Base-by-base conservation (phyloP, 1,140 invertebrate genomes). In the Aphelinus atriplicis region DNA sequence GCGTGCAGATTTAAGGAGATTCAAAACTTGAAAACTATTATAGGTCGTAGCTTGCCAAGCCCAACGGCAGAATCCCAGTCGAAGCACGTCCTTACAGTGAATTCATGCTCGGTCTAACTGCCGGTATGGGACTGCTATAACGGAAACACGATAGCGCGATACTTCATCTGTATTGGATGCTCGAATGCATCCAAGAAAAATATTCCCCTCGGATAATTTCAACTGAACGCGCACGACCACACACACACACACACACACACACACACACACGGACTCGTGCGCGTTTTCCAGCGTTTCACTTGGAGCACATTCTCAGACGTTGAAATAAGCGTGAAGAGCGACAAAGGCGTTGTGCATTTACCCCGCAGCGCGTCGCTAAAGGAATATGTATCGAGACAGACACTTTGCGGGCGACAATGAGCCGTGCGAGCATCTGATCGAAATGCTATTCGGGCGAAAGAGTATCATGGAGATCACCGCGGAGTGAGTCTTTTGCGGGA, bases 11-110 rank as follows among this genome's bases (percentile, higher is more conserved):
- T 26, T 26, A 26, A 26, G 26, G 26, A 26, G 26, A 26, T 26
- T 26, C 26, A 26, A 26, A 26, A 26, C 26, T 26, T n/a, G n/a
- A 64, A 26, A 64, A 64, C 48, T 64, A 64, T 56, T 10, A 55
- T 3, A 66, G 6, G 55, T 66, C 10, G 42, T 7, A 53, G 3
- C 0, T 48, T 65, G 7, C 42, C n/a, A 48, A 63, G 61, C 47
- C n/a, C 0, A 63, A 46, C 7, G 9, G 10, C 47, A 7, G 55
- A 55, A 66, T 66, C 55, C 60, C 57, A 80, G 76, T 75, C 77
- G 66, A 42, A 50, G 74, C 78, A 80, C 77, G 75, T 78, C 57
- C 67, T 65, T 75, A 73, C 77, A 68, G 76, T 68, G 70, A 77
- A 77, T 74, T 75, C 73, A 64, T 73, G 77, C 76, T 64, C 43